A percentile compares a stretch with the other conserved stretches of the same genome.
These are phyloP conservation scores for Matsumyia berberina DNA, from an alignment of 2,888 invertebrate species.

Conservation along the genomic window DNA sequence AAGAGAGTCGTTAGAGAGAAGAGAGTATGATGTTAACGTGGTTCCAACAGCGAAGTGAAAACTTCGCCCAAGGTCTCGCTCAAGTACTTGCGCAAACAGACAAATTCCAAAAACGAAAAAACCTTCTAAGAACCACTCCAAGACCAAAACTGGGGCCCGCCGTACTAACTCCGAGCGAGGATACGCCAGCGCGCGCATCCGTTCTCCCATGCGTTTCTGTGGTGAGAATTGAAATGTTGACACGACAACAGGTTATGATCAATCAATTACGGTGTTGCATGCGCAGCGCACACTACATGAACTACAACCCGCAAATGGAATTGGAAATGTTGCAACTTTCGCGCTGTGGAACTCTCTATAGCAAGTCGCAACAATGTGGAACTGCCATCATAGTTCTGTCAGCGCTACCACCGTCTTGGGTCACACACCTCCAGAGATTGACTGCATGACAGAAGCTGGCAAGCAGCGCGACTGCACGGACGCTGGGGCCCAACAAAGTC, in stretches of 20 bases:
- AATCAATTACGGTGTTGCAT: conserved; percentile 75
- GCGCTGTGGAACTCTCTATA: too few species aligned
- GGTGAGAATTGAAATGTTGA: conserved; percentile 70
- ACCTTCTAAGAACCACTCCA: conserved; percentile 55
- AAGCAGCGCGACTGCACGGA: not conserved
- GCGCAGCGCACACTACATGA: conserved; percentile 35
- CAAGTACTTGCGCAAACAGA: conserved; percentile 50
- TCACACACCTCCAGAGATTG: conserved; percentile 58
- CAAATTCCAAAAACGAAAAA: conserved; percentile 27
- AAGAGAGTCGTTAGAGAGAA: conserved; percentile 45
- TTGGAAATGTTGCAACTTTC: conserved; percentile 24
- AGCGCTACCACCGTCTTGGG: conserved; percentile 48
- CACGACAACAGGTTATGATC: conserved; percentile 72
- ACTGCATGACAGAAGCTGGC: conserved; percentile 62
- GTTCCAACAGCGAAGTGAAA: conserved; percentile 48
- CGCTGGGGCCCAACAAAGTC: conserved; percentile 27
- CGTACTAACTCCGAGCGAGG: conserved; percentile 14
- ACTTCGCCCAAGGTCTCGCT: conserved; percentile 61
- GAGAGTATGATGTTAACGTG: not conserved
- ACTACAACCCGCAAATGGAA: conserved; percentile 23
- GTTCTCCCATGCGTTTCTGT: conserved; percentile 57
- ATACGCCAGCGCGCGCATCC: not conserved
- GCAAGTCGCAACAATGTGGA: conserved; percentile 31
- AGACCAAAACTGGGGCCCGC: conserved; percentile 2
- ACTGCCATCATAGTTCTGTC: conserved; percentile 51